phyloP scores from a whole-genome alignment of 2,888 invertebrate genomes.

The Amblyjoppa proteus region DNA sequence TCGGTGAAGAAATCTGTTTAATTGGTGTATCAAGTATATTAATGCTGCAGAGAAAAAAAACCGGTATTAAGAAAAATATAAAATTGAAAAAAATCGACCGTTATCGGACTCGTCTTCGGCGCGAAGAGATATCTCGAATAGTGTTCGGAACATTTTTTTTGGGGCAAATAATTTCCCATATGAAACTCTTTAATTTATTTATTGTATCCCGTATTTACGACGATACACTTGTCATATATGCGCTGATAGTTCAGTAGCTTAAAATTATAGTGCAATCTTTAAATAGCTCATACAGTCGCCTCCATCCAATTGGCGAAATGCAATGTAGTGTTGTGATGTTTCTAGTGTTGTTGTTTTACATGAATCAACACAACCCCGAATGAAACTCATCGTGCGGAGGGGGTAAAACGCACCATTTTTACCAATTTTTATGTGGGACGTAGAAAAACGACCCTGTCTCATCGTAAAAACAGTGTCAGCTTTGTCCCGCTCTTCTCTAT shows the following conservation, averaged over 20 bases:
- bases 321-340: not conserved
- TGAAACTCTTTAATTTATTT: not conserved
- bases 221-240: conserved; percentile 10
- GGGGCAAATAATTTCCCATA: not conserved
- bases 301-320: too few relatives aligned
- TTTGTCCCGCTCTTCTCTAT: too few relatives aligned
- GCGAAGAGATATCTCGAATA: too few relatives aligned
- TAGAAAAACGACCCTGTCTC: too few relatives aligned
- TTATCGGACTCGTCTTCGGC: too few relatives aligned
- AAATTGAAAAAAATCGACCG: not conserved
- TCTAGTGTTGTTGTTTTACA: not conserved
- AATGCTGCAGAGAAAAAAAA: not conserved
- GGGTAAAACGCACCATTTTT: too few relatives aligned
- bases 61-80: not conserved
- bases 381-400: not conserved
- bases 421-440: too few relatives aligned
- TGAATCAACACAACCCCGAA: not conserved
- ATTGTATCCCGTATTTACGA: not conserved
- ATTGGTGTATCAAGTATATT: not conserved
- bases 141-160: too few relatives aligned
- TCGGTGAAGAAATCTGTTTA: not conserved
- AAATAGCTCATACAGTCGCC: not conserved
- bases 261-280: not conserved
- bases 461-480: too few relatives aligned
- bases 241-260: not conserved